Base-by-base conservation (phyloP, 2,797 vertebrate species). In the Falco berigora region DNA sequence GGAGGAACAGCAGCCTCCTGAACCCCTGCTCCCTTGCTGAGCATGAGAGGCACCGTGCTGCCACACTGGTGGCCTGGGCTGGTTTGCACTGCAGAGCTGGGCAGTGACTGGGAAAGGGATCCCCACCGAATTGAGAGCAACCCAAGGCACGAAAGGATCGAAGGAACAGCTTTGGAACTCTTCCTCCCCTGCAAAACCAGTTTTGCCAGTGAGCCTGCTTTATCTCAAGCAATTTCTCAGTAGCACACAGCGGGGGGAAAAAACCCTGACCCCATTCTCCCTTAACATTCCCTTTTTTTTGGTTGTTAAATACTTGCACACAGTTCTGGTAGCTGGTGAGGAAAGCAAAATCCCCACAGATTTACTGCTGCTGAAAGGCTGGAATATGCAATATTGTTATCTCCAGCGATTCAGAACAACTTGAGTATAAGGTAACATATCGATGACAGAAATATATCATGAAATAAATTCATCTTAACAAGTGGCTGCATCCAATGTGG, bases 31-130 rank as follows among this genome's bases (percentile, higher is more conserved):
- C 36, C 28, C 69, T 88, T 0, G 0, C 40, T 5, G 4, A 28
- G 56, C 47, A 30, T 0, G 0, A 40, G 23, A 46, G 55, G 59
- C 23, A 18, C 21, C 22, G 2, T 2, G 6, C 19, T 10, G 42
- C 66, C 4, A 8, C 4, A 2, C 28, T 2, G 46, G 14, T 5
- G 6, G 46, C 14, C 63, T 10, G 2, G 3, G 63, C 3, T 58
- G 61, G 12, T 38, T 75, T 32, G n/a, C 34, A 28, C 44, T 0
- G 2, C 1, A 5, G 40, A 46, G 52, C 38, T 17, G 5, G 24
- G 23, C n/a, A 42, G 23, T 3, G 12, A 28, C 2, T 13, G 71
- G 47, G 52, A 91, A 58, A 10, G 40, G 62, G 75, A 75, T 86
- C 72, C 72, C 46, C 34, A 12, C 2, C 0, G 3, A 22, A 59